Evolutionary conservation across 2,113 vertebrate species (phyloP).

Genomic region (Solea solea): DNA sequence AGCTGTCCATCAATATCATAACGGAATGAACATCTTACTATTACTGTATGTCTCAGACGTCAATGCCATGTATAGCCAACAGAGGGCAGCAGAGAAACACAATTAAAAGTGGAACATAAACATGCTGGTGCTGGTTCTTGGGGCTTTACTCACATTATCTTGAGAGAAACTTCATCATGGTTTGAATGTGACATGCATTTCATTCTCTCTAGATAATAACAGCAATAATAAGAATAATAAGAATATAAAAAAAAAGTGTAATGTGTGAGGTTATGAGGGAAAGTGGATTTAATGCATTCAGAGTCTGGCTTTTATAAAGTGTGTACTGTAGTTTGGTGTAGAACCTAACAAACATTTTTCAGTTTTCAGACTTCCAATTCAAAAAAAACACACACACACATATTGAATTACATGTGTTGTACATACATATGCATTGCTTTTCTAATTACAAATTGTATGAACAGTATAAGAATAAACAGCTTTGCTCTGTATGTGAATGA

Average conservation of each 20-base stretch:
- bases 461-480: not conserved
- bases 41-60: not conserved
- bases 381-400: not conserved
- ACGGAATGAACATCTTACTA: not conserved
- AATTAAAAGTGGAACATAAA: not conserved
- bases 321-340: not conserved
- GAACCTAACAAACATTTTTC: not conserved
- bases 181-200: too few species aligned
- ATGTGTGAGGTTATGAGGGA: not conserved
- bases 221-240: too few species aligned
- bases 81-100: slow-evolving; percentile 57
- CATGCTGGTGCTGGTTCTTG: not conserved
- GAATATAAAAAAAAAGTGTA: not conserved
- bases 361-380: not conserved
- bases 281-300: not conserved
- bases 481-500: not conserved
- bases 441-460: not conserved
- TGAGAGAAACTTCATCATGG: too few species aligned
- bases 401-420: too few species aligned
- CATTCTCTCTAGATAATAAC: not conserved
- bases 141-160: not conserved
- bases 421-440: not conserved
- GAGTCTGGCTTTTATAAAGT: not conserved
- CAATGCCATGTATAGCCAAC: slow-evolving; percentile 21
- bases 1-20: not conserved